phyloP scores from a whole-genome alignment of 2,797 vertebrate genomes.

The Protonibea diacanthus region DNA sequence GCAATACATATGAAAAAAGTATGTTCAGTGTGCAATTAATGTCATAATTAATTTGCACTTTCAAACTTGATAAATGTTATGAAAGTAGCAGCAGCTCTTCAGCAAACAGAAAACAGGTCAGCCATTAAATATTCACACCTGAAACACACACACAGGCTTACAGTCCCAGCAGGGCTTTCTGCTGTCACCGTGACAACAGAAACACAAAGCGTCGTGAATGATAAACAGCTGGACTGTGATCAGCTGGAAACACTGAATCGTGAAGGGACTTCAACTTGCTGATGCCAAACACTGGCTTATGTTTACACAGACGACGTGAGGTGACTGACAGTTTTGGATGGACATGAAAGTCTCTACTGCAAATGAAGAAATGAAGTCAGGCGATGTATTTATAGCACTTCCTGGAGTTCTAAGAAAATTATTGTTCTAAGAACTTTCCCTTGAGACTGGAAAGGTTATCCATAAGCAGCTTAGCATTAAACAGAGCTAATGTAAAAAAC shows the following conservation, averaged over 20 bases:
- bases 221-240: background rate
- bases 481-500: no score
- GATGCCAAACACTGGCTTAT: background rate
- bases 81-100: background rate
- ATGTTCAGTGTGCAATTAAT: no score
- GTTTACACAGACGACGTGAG: background rate
- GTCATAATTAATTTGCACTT: no score
- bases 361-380: no score
- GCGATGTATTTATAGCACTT: no score
- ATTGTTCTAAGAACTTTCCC: no score
- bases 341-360: background rate
- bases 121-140: constrained; percentile 21
- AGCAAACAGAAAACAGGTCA: background rate
- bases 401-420: no score
- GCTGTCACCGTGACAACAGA: background rate
- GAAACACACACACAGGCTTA: background rate
- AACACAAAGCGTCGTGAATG: background rate
- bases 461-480: no score
- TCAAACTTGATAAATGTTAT: no score
- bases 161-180: background rate
- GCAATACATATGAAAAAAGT: no score
- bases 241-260: background rate
- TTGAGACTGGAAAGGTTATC: no score
- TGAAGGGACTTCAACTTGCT: background rate
- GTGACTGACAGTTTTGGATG: no score